phyloP scores from a whole-genome alignment of 2,888 invertebrate species.

The Caenorhabditis wallacei region DNA sequence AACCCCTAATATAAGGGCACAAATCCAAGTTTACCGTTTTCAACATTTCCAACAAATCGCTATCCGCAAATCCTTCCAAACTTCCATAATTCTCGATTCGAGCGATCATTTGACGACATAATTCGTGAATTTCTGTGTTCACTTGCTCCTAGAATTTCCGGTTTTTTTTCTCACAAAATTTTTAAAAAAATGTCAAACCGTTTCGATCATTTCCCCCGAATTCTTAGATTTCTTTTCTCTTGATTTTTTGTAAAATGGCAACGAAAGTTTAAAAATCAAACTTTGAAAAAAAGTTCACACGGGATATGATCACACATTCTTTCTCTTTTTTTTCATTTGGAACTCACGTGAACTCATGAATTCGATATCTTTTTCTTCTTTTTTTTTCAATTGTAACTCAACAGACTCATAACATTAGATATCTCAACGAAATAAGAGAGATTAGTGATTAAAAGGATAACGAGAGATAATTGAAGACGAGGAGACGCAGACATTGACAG shows the following conservation, averaged over 20 bases:
- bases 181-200: conserved; percentile 8
- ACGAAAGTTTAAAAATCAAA: conserved; percentile 15
- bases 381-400: no score
- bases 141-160: conserved; percentile 37
- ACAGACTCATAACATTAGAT: no score
- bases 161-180: no score
- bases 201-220: conserved; percentile 33
- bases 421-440: no score
- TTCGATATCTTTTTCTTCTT: background rate
- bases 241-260: conserved; percentile 10
- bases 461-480: no score
- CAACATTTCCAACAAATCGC: conserved; percentile 38
- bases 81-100: conserved; percentile 57
- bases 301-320: conserved; percentile 19
- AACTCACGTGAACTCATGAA: conserved; percentile 18
- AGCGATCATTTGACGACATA: conserved; percentile 46
- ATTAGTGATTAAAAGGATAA: no score
- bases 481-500: no score
- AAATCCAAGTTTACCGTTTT: no score
- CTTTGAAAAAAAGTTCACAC: conserved; percentile 11
- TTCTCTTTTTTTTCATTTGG: background rate
- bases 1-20: no score
- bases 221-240: background rate
- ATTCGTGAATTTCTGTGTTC: conserved; percentile 43
- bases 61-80: conserved; percentile 65